Evolutionary conservation across 2,888 invertebrate genomes (phyloP).

Genomic region (Caenorhabditis drosophilae): DNA sequence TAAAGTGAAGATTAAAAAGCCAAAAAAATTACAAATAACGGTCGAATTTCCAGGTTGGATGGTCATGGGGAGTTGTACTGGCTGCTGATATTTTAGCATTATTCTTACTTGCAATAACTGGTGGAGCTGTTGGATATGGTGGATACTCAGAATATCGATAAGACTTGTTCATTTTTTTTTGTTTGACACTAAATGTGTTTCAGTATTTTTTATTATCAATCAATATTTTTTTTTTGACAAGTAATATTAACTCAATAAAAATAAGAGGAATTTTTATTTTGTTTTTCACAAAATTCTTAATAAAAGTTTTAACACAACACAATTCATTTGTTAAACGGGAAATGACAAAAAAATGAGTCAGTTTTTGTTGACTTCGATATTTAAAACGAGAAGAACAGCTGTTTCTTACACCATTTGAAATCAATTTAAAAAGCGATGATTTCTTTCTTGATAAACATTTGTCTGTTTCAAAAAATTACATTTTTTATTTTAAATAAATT

Average conservation of each 20-base stretch:
- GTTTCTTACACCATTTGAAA: no score
- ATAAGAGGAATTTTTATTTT: no score
- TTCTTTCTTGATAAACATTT: not conserved
- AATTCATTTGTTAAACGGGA: not conserved
- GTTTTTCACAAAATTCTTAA: no score
- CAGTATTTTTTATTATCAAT: no score
- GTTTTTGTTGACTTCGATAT: not conserved
- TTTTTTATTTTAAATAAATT: not conserved
- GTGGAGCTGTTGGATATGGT: slow-evolving; percentile 26
- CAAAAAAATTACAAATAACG: no score
- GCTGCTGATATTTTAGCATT: slow-evolving; percentile 22
- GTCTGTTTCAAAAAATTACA: not conserved
- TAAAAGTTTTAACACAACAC: no score
- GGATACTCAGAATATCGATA: slow-evolving; percentile 20
- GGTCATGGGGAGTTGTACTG: slow-evolving; percentile 34
- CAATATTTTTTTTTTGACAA: no score
- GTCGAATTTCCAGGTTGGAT: slow-evolving; percentile 31
- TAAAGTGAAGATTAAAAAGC: no score
- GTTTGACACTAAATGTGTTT: no score
- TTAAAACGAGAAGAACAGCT: not conserved
- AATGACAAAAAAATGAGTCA: not conserved
- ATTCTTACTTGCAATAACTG: slow-evolving; percentile 15
- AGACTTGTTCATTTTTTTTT: no score
- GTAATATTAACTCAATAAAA: no score
- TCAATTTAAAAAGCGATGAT: no score